A percentile compares a stretch with the other conserved stretches of the same genome.
These are phyloP conservation scores for Drosophila pachea DNA, from an alignment of 1,140 invertebrate genomes.

Conservation along the genomic window DNA sequence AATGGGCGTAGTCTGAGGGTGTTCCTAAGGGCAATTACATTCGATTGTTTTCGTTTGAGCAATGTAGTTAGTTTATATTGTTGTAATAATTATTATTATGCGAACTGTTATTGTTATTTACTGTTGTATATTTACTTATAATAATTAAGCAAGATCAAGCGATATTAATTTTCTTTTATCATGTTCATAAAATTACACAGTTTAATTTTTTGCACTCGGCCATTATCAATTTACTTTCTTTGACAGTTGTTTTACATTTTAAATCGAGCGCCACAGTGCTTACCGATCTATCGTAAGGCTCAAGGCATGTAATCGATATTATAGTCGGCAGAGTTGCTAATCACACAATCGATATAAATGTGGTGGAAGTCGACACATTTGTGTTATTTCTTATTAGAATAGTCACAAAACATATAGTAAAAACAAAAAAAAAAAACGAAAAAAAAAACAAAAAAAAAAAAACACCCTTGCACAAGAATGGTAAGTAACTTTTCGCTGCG, in stretches of 20 bases:
- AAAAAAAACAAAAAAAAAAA: constrained; percentile 9
- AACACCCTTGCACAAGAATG: constrained; percentile 30
- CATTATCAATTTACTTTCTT: background rate
- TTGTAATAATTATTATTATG: too few relatives aligned
- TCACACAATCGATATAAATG: constrained; percentile 13
- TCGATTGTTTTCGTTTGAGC: too few relatives aligned
- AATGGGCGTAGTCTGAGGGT: constrained; percentile 20
- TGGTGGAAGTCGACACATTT: constrained; percentile 18
- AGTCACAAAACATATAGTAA: background rate
- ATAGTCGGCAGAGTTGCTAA: background rate
- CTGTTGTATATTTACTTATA: too few relatives aligned
- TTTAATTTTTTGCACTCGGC: background rate
- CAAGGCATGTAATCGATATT: background rate
- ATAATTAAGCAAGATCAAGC: too few relatives aligned
- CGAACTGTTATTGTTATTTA: too few relatives aligned
- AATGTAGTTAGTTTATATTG: too few relatives aligned
- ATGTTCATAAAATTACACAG: background rate
- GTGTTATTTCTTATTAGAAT: constrained; percentile 8
- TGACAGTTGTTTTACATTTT: background rate
- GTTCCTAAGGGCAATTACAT: background rate
- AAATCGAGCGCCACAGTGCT: background rate
- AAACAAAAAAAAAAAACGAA: constrained; percentile 19
- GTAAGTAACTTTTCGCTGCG: constrained; percentile 44
- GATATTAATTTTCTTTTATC: too few relatives aligned
- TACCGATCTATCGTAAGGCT: background rate